phyloP scores from a whole-genome alignment of 2,113 vertebrate species.

The Sminthopsis crassicaudata region DNA sequence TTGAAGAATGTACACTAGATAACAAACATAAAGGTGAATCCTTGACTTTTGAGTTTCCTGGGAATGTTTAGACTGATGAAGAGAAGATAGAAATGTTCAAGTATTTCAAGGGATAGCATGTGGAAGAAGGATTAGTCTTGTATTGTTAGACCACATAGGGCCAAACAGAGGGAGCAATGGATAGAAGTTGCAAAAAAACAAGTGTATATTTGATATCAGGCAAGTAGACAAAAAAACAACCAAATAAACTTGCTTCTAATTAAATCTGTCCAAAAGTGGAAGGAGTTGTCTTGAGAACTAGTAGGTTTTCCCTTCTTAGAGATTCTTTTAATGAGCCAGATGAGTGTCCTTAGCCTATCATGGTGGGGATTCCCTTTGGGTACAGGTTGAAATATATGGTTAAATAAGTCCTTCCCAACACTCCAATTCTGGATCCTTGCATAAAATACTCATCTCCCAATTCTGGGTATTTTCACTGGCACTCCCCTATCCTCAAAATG shows the following conservation, averaged over 20 bases:
- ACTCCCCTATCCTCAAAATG: background rate
- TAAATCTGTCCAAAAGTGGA: background rate
- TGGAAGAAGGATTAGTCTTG: background rate
- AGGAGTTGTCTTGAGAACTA: background rate
- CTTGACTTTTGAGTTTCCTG: background rate
- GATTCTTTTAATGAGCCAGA: background rate
- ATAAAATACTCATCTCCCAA: too few species aligned
- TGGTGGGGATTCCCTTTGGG: background rate
- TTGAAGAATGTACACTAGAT: too few species aligned
- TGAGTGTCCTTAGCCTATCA: background rate
- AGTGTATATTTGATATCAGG: background rate
- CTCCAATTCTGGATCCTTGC: background rate
- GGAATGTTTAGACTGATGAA: too few species aligned
- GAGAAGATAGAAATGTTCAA: background rate
- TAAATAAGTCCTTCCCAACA: background rate
- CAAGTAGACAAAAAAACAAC: too few species aligned
- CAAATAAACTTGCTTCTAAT: background rate
- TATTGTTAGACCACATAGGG: background rate
- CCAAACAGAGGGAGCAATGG: background rate
- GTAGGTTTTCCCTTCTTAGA: background rate
- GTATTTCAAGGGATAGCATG: background rate
- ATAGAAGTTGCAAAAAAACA: background rate
- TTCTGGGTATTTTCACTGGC: background rate
- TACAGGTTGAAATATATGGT: background rate
- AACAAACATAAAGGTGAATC: too few species aligned